Conservation (phyloP, 2,113 vertebrate genomes). For the Lanius collurio region DNA sequence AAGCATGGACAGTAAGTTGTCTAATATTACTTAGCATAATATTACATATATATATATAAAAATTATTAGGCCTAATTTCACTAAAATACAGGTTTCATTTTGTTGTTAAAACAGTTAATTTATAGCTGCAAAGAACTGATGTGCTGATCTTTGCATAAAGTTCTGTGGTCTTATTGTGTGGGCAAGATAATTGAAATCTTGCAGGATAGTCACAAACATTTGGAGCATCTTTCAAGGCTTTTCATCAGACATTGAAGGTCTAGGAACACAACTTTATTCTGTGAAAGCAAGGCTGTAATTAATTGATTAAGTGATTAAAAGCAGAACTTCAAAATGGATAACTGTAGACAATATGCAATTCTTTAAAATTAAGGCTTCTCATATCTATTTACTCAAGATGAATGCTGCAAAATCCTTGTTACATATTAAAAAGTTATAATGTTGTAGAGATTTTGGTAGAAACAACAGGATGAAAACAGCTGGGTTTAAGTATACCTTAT, state of each 20-base stretch:
- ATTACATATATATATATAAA: too few relatives aligned
- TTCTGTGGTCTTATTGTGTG: background rate
- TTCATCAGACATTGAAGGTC: background rate
- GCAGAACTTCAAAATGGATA: background rate
- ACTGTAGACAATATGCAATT: background rate
- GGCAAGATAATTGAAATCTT: background rate
- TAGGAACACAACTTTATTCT: background rate
- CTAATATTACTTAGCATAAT: background rate
- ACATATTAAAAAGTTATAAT: background rate
- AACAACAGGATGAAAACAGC: background rate
- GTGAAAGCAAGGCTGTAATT: background rate
- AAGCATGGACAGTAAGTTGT: constrained; percentile 90
- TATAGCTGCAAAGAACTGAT: background rate
- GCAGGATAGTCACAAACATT: background rate
- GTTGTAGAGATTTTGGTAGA: background rate
- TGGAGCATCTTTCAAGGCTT: background rate
- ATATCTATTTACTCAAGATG: background rate
- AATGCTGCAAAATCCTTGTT: background rate
- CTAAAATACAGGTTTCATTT: background rate
- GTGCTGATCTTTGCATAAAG: background rate
- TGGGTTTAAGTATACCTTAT: background rate
- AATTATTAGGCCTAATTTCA: background rate
- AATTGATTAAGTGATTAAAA: background rate
- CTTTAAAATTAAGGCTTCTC: background rate
- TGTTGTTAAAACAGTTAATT: background rate